These are phyloP conservation scores for Syncerus caffer DNA, from an alignment of 2,797 vertebrate genomes.

Conservation along the genomic window DNA sequence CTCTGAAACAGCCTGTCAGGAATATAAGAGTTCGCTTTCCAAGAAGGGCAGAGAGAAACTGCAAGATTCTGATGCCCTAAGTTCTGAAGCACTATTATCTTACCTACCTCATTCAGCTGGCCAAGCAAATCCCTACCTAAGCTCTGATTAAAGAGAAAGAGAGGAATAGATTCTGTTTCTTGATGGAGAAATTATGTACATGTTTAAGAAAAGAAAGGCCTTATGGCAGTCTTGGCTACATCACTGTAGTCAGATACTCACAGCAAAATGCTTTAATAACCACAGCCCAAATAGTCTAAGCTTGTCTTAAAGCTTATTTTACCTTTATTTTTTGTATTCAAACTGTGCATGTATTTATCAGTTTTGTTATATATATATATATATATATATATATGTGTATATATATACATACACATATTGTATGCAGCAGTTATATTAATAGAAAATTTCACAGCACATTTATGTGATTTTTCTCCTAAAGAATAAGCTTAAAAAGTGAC, in stretches of 20 bases:
- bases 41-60: not conserved
- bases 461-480: slow-evolving; percentile 91
- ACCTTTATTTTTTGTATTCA: slow-evolving; percentile 77
- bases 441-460: slow-evolving; percentile 89
- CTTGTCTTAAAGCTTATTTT: slow-evolving; percentile 83
- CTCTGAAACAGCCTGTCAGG: not conserved
- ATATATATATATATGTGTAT: not conserved
- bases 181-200: not conserved
- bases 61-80: not conserved
- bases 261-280: slow-evolving; percentile 82
- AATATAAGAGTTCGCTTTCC: not conserved
- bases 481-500: slow-evolving; percentile 93
- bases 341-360: slow-evolving; percentile 73
- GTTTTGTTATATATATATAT: slow-evolving; percentile 78
- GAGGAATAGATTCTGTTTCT: not conserved
- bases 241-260: slow-evolving; percentile 72
- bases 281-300: slow-evolving; percentile 81
- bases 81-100: not conserved
- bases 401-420: not conserved
- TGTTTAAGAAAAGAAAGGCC: not conserved
- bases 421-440: slow-evolving; percentile 88
- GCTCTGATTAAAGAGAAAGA: not conserved
- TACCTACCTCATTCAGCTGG: not conserved
- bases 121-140: not conserved
- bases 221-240: not conserved